Conservation (phyloP, 1,140 invertebrate species). For the Saccostrea cuccullata region DNA sequence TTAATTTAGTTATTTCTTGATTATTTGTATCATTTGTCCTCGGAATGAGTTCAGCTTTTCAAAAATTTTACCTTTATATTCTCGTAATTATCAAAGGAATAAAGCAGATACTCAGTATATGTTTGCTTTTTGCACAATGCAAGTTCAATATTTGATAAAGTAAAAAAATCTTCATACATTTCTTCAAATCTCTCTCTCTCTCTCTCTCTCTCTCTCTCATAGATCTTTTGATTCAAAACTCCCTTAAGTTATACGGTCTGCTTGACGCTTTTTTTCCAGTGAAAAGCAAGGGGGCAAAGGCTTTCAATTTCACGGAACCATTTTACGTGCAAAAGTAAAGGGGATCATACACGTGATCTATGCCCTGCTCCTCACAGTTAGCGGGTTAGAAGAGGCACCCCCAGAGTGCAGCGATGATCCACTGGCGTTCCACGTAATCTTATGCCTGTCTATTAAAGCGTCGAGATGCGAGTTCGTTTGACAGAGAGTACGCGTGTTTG, state of each 20-base stretch:
- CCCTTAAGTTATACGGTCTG: neutral
- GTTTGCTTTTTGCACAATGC: no score
- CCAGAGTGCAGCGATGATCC: slow-evolving; percentile 1
- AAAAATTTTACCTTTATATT: no score
- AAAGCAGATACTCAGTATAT: no score
- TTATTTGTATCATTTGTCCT: no score
- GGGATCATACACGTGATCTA: neutral
- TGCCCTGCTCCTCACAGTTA: neutral
- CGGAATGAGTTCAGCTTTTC: no score
- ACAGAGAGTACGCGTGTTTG: slow-evolving; percentile 18
- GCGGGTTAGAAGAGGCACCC: neutral
- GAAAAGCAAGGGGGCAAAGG: neutral
- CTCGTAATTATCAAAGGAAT: no score
- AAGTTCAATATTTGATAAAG: no score
- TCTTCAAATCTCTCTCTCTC: neutral
- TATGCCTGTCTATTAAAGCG: slow-evolving; percentile 34
- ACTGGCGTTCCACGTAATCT: slow-evolving; percentile 6
- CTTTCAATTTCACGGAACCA: neutral
- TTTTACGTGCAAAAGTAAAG: neutral
- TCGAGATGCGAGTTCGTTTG: slow-evolving; percentile 32
- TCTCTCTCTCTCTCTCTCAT: neutral
- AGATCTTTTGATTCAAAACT: neutral
- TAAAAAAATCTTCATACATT: no score
- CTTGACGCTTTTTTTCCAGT: neutral
- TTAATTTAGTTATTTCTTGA: no score